Evolutionary conservation across 2,888 invertebrate species (phyloP), one percentile per base, ranked within the genome.

Genomic region (Plebejus anna): DNA sequence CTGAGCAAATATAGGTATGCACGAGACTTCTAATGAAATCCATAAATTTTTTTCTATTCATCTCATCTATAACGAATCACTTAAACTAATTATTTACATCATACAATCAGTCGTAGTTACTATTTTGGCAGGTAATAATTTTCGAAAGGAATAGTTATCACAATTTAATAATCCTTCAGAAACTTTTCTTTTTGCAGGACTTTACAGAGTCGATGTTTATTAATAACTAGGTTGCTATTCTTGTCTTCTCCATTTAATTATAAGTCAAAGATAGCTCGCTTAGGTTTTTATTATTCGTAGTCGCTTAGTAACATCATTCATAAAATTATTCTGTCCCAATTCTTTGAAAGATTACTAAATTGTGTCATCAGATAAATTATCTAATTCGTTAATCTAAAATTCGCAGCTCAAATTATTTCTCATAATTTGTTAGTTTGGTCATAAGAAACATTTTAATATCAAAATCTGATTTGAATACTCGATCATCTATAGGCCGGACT

Each of bases 1-100:
- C 92, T 93, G 94, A 94, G 94, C 93, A 94, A 94, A 90, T 92
- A 89, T 93, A 93, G 94, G 92, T 91, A 94, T 93, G 92, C 91
- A 88, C 86, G 72, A 85, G 80, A 84, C 87, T 92, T 92, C 92
- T 92, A 93, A 90, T 91, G 86, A 89, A 88, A 88, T 87, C 81
- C 86, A 86, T 83, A 85, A 87, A 86, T 84, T 86, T 83, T 87
- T 88, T 84, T 84, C 87, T 85, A 86, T 84, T 85, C 83, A 85
- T 88, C 90, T 90, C 89, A 81, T 87, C 85, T 88, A 89, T 87
- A 86, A 89, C 88, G 90, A 90, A 92, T 88, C 86, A 85, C 90
- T 92, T 92, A 92, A 79, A 83, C 90, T 92, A 92, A 83, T 83
- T 93, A 93, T 92, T 85, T 93, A 93, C 94, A 92, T 89, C 90